Conservation (phyloP, 2,888 invertebrate species). For the Germaria angustata region DNA sequence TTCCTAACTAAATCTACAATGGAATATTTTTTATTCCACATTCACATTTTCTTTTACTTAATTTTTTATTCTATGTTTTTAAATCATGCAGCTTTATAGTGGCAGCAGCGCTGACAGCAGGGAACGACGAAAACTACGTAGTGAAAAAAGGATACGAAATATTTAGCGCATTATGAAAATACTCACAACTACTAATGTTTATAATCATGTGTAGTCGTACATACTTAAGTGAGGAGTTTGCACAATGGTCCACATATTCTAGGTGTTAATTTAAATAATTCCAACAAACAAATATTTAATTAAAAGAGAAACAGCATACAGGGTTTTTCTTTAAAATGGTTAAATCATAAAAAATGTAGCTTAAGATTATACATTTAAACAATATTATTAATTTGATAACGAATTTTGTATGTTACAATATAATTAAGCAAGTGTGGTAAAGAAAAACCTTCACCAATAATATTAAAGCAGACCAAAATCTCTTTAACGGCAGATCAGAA, state of each 20-base stretch:
- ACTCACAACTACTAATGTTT: conserved; percentile 40
- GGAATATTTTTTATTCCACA: conserved; percentile 33
- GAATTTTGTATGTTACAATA: no score
- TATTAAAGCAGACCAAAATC: no score
- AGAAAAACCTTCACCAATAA: no score
- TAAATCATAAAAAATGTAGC: no score
- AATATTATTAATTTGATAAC: no score
- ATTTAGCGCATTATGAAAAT: conserved; percentile 56
- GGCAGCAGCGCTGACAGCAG: conserved; percentile 5
- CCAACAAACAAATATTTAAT: conserved; percentile 13
- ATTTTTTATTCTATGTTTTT: not conserved
- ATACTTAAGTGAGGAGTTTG: not conserved
- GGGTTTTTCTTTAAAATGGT: not conserved
- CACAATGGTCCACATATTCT: conserved; percentile 59
- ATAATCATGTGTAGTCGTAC: conserved; percentile 28
- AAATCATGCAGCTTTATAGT: conserved; percentile 8
- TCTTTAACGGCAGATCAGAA: no score
- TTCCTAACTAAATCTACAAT: conserved; percentile 59
- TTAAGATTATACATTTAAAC: no score
- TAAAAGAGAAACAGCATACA: not conserved
- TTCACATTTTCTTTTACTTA: not conserved
- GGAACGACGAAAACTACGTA: not conserved
- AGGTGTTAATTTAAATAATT: conserved; percentile 63
- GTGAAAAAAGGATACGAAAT: conserved; percentile 40
- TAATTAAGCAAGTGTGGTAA: no score